phyloP scores from a whole-genome alignment of 2,113 vertebrate species.

The Lepus timidus region DNA sequence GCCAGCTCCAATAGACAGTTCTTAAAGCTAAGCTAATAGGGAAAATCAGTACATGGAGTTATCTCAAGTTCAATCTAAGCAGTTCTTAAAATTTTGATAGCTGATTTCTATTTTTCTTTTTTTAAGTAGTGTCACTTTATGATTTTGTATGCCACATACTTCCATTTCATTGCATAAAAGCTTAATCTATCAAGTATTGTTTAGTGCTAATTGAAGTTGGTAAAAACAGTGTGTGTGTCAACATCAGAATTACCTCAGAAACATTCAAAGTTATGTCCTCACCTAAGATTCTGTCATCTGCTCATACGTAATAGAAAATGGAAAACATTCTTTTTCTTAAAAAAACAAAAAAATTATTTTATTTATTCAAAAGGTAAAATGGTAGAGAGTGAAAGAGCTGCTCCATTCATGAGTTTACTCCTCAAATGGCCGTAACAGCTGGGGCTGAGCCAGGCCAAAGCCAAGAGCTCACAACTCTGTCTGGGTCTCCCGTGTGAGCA shows the following conservation, averaged over 20 bases:
- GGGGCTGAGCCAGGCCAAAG: too few species aligned
- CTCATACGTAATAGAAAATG: constrained; percentile 18
- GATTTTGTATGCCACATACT: constrained; percentile 1
- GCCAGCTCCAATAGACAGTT: constrained; percentile 47
- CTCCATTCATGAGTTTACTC: too few species aligned
- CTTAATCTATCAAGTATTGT: constrained; percentile 13
- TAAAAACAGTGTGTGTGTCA: neutral
- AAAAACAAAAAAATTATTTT: neutral
- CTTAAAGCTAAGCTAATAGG: constrained; percentile 81
- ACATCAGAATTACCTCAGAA: constrained; percentile 30
- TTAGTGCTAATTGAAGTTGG: neutral
- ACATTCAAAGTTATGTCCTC: constrained; percentile 6
- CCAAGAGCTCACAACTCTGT: too few species aligned
- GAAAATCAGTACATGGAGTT: constrained; percentile 72
- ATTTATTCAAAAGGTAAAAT: too few species aligned
- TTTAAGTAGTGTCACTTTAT: constrained; percentile 21
- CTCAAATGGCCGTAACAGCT: too few species aligned
- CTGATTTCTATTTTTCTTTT: constrained; percentile 42
- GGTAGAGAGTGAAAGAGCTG: too few species aligned
- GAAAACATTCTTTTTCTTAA: neutral
- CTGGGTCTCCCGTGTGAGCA: too few species aligned
- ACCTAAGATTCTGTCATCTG: neutral
- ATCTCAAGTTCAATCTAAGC: constrained; percentile 59
- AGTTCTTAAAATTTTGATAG: constrained; percentile 41
- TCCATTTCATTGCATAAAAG: constrained; percentile 42